phyloP scores from a whole-genome alignment of 2,888 invertebrate genomes.

The Stenichneumon culpator region DNA sequence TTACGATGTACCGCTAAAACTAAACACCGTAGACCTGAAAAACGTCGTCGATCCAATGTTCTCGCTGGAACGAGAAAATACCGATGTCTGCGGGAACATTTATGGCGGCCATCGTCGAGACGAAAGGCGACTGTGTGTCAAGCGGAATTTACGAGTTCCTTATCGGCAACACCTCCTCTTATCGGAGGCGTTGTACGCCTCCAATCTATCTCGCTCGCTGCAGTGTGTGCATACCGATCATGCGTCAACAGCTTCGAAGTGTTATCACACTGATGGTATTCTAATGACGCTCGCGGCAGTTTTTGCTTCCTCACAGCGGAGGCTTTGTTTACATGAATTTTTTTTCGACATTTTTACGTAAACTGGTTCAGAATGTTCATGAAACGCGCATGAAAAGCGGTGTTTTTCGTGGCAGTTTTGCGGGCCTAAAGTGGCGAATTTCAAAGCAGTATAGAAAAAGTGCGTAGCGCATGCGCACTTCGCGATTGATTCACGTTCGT shows the following conservation, averaged over 20 bases:
- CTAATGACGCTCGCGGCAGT: neutral
- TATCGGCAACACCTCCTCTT: conserved; percentile 43
- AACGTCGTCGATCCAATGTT: neutral
- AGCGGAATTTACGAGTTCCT: conserved; percentile 23
- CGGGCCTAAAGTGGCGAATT: no score
- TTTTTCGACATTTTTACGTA: no score
- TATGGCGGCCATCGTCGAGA: conserved; percentile 38
- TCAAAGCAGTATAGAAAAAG: no score
- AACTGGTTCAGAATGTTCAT: no score
- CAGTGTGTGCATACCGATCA: neutral
- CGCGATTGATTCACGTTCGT: no score
- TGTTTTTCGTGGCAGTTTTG: no score
- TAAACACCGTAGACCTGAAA: neutral
- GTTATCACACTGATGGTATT: neutral
- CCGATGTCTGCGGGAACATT: conserved; percentile 43
- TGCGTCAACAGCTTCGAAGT: conserved; percentile 2
- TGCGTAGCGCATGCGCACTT: no score
- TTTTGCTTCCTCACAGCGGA: no score
- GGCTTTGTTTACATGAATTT: no score
- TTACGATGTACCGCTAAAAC: neutral
- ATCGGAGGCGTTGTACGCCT: conserved; percentile 46
- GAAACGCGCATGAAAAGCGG: no score
- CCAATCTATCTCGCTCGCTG: conserved; percentile 7
- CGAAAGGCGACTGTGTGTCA: conserved; percentile 51
- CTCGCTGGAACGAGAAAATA: neutral